Base-by-base conservation (phyloP, 2,113 vertebrate genomes). In the Phoenicopterus ruber region DNA sequence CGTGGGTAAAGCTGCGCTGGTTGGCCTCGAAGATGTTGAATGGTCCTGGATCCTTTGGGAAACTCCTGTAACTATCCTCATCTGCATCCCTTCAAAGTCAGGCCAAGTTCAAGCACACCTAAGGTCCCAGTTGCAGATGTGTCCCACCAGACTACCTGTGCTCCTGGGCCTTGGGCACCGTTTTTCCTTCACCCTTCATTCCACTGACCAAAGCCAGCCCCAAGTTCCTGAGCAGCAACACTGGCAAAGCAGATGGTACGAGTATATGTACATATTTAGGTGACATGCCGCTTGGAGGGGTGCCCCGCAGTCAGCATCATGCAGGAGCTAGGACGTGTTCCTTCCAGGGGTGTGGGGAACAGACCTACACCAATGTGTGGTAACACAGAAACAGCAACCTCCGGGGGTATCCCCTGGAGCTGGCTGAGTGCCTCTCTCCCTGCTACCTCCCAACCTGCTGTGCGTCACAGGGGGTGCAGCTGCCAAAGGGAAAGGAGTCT, bases 261-360 rank as follows among this genome's bases (percentile, higher is more conserved):
- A 22, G 15, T 42, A 4, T 40, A 34, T 72, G 0, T n/a, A 34
- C 1, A 2, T n/a, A 10, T 26, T 40, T 52, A 66, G 36, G 32
- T 71, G 66, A 32, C 24, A 36, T 10, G 18, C 17, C 5, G 0
- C 34, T 50, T 34, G n/a, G 22, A 74, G 28, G 13, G 15, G 18
- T 78, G 36, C 5, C 54, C 52, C 63, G 52, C 47, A 63, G 61
- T 7, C 71, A 76, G 32, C 25, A 49, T 22, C 0, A 1, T 0
- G 0, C 34, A 44, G 65, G 20, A 82, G 26, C 10, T 70, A 6
- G 58, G 52, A 44, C 0, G 0, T 0, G 1, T 78, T 86, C 19
- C 50, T 65, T 21, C 21, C 46, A n/a, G 28, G 44, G 34, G 44
- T 76, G 36, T 46, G n/a, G 18, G 29, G 26, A 82, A 3, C n/a